Evolutionary conservation across 2,888 invertebrate genomes (phyloP).

Genomic region (Cybosia mesomella): DNA sequence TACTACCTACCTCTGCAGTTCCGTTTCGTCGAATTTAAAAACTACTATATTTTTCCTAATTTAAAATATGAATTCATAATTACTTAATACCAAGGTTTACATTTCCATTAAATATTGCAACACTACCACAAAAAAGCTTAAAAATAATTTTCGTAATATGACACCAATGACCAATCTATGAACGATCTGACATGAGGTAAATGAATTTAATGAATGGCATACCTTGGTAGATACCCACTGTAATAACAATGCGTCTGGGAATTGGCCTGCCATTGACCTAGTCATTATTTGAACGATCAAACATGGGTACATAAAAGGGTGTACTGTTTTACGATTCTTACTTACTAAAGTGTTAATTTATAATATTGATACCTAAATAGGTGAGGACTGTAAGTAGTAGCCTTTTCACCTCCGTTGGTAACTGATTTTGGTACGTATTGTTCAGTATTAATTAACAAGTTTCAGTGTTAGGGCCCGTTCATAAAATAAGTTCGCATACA

Average conservation of each 20-base stretch:
- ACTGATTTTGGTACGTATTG: too few species aligned
- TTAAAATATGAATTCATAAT: neutral
- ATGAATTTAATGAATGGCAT: neutral
- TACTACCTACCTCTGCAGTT: neutral
- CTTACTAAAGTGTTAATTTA: neutral
- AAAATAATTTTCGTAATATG: neutral
- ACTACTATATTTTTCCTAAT: neutral
- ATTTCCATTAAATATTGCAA: conserved; percentile 3
- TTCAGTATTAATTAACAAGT: too few species aligned
- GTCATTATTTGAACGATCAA: conserved; percentile 4
- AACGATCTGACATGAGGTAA: neutral
- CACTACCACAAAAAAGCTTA: neutral
- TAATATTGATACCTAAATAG: neutral
- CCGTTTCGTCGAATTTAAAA: neutral
- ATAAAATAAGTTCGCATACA: too few species aligned
- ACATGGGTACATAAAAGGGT: neutral
- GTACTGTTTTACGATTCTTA: neutral
- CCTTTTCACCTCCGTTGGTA: too few species aligned
- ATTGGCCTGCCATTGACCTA: conserved; percentile 5
- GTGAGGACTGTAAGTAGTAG: too few species aligned
- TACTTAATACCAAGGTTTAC: neutral
- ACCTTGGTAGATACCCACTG: neutral
- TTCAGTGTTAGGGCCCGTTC: too few species aligned
- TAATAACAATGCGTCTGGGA: neutral
- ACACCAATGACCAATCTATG: neutral